Percentiles rank a stretch among this genome's conserved stretches.
These are phyloP conservation scores for Trigoniulus corallinus DNA, from an alignment of 1,140 invertebrate species.

Conservation along the genomic window DNA sequence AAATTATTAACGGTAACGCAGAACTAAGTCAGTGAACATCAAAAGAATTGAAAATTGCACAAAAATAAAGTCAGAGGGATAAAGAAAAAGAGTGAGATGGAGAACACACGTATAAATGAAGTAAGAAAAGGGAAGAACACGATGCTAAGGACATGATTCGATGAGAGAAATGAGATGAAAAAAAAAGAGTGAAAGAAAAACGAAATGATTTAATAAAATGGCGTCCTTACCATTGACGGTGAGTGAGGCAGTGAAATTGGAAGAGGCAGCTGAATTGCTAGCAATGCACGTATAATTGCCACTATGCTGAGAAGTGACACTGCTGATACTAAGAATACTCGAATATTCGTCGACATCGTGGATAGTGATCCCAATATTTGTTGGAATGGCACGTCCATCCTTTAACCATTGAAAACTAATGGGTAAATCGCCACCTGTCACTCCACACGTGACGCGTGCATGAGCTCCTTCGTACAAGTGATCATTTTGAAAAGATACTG, in stretches of 20 bases:
- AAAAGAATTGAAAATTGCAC: too few relatives aligned
- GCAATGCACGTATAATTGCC: conserved; percentile 59
- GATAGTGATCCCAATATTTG: conserved; percentile 23
- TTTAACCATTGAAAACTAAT: conserved; percentile 24
- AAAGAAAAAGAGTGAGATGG: too few relatives aligned
- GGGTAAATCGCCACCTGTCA: conserved; percentile 15
- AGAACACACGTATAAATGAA: conserved; percentile 25
- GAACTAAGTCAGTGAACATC: too few relatives aligned
- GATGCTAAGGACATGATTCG: too few relatives aligned
- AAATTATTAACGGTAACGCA: too few relatives aligned
- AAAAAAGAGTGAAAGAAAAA: neutral
- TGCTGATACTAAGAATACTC: conserved; percentile 60
- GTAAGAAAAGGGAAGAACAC: conserved; percentile 24
- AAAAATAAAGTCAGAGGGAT: too few relatives aligned
- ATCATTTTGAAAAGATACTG: conserved; percentile 33
- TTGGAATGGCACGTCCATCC: conserved; percentile 41
- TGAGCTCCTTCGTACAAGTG: conserved; percentile 42
- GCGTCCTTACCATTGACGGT: conserved; percentile 39
- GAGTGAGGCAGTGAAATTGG: conserved; percentile 39
- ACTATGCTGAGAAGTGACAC: conserved; percentile 54
- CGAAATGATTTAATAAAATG: too few relatives aligned
- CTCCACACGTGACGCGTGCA: conserved; percentile 17
- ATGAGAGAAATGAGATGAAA: conserved; percentile 20
- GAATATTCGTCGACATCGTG: conserved; percentile 24
- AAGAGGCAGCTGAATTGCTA: conserved; percentile 34